A percentile compares a stretch with the other conserved stretches of the same genome.
Conservation (phyloP, 2,113 vertebrate species). For the Lucifuga dentata region DNA sequence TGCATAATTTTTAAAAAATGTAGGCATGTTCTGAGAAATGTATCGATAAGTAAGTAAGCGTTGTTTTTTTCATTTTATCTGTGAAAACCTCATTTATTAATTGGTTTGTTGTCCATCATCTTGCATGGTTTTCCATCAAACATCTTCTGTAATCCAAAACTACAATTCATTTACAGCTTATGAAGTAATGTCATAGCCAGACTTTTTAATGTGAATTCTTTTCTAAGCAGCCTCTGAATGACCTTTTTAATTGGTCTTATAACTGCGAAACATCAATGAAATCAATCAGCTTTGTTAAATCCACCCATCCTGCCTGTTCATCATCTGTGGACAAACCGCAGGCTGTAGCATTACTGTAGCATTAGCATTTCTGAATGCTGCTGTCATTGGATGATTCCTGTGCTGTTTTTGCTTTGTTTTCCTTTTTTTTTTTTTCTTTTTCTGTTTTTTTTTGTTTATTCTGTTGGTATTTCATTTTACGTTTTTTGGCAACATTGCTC, state of each 20-base stretch:
- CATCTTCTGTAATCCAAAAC: no score
- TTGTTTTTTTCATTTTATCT: background rate
- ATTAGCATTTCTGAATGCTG: slow-evolving; percentile 48
- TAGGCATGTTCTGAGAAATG: no score
- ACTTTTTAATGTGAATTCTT: background rate
- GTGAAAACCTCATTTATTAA: no score
- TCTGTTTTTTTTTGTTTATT: no score
- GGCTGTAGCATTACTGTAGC: background rate
- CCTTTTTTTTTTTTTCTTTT: slow-evolving; percentile 55
- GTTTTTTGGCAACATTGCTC: slow-evolving; percentile 58
- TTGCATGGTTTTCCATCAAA: no score
- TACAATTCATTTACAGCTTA: background rate
- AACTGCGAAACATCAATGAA: background rate
- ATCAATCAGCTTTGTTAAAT: no score
- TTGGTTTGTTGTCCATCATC: no score
- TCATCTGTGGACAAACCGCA: background rate
- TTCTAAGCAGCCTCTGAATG: background rate
- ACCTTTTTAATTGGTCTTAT: background rate
- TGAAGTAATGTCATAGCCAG: slow-evolving; percentile 18
- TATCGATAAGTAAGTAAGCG: background rate
- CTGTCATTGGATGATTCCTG: slow-evolving; percentile 62
- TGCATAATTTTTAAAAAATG: background rate
- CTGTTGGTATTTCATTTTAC: slow-evolving; percentile 8
- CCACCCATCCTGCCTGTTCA: no score
- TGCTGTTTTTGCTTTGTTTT: slow-evolving; percentile 43